Percentiles rank a stretch among this genome's conserved stretches.
Evolutionary conservation across 2,113 vertebrate genomes (phyloP).

Genomic region (Strigops habroptila): DNA sequence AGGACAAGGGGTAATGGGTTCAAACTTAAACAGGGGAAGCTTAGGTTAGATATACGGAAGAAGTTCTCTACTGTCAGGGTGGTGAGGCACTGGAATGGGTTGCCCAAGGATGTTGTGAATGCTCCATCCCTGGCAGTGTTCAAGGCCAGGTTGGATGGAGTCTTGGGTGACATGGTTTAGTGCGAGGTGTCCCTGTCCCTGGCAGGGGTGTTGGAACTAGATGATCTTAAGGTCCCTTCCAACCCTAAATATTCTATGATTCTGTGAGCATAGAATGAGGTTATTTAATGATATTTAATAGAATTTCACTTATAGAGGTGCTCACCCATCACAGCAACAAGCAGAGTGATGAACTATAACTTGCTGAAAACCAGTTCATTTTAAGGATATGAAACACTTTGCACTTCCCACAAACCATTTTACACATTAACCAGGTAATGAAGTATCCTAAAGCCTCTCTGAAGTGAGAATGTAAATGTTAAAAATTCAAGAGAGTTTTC

Average conservation of each 20-base stretch:
- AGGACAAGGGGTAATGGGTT: too few species aligned
- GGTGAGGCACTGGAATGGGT: too few species aligned
- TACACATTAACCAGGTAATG: not conserved
- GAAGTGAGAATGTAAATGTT: not conserved
- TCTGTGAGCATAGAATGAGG: not conserved
- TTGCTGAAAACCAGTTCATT: not conserved
- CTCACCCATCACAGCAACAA: not conserved
- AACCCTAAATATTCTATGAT: not conserved
- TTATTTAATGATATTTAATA: not conserved
- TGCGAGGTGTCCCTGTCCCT: too few species aligned
- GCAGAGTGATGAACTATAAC: not conserved
- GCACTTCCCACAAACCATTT: not conserved
- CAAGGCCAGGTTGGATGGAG: too few species aligned
- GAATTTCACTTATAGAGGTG: not conserved
- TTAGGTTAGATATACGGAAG: too few species aligned
- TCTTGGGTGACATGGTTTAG: too few species aligned
- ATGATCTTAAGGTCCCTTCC: not conserved
- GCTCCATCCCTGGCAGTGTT: too few species aligned
- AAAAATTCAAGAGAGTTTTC: conserved; percentile 22
- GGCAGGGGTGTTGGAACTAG: too few species aligned
- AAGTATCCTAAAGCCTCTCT: not conserved
- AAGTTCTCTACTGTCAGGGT: too few species aligned
- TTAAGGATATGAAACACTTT: not conserved
- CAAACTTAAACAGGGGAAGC: too few species aligned
- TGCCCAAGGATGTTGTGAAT: too few species aligned